Evolutionary conservation across 2,888 invertebrate genomes (phyloP), one percentile per base, ranked within the genome.

Genomic region (Synergus gifuensis): DNA sequence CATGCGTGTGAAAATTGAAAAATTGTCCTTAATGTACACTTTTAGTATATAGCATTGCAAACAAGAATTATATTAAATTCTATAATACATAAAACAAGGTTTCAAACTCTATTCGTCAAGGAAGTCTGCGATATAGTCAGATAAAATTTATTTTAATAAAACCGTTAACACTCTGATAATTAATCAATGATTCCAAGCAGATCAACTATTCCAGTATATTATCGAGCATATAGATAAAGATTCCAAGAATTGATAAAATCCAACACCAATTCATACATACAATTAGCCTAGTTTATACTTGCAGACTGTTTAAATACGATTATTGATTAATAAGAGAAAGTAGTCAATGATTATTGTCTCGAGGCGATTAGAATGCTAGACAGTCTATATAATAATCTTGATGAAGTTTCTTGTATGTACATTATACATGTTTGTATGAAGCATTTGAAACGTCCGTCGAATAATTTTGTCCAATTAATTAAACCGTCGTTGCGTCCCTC

Each of bases 391-490:
- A 18, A 66, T 42, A 18, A 66, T 42, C 18, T n/a, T 18, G 11
- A 66, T 18, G 3, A n/a, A 16, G 66, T n/a, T 66, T 42, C 11
- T 9, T n/a, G 42, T 16, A 9, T 9, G 42, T 42, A 9, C 42
- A 66, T 66, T 9, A 66, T 42, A 9, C 42, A 42, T 42, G 9
- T 66, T 66, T 18, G 42, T 4, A 9, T 11, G 42, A 40, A n/a
- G 9, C 40, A 42, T 66, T 66, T 3, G n/a, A n/a, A 42, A 40
- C 40, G 7, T 66, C 18, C 11, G 4, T 40, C 11, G 18, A 42
- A 42, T n/a, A 66, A 66, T 66, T 66, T 42, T 40, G n/a, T 12
- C 11, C 66, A 66, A 42, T 64, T 64, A 42, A 64, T 64, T 64
- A 64, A 16, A 64, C 7, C n/a, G 5, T n/a, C 40, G 2, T 63